Base-by-base conservation (phyloP, 2,797 vertebrate species). In the Acipenser oxyrinchus region DNA sequence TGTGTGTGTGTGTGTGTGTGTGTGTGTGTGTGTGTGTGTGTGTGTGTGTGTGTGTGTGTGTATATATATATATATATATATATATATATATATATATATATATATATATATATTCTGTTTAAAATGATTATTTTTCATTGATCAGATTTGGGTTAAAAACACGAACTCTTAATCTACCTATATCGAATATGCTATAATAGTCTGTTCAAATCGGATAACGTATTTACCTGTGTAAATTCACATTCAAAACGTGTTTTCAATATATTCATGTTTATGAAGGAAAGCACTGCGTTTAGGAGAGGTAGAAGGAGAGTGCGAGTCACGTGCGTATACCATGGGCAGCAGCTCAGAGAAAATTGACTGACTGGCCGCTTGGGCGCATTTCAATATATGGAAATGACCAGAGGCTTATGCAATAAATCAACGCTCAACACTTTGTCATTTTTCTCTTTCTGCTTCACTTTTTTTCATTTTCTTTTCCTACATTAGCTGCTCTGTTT, bases 381-480 rank as follows among this genome's bases (percentile, higher is more conserved):
- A 84, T 89, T 93, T 90, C 91, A 77, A 89, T 85, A 87, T 92
- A 93, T 88, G 90, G 86, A 89, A 92, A 92, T 91, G 86, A 91
- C 91, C 87, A 73, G 82, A 77, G 88, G 83, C 84, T 91, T 79
- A 83, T 66, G 82, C 89, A 75, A 88, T 88, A 92, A 90, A 93
- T 89, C 92, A 90, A 84, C 84, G 74, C 82, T 83, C 79, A 79
- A 80, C 84, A 78, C 85, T 84, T 77, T 69, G 78, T 77, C 89
- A 81, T 80, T 79, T 80, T 74, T 71, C 76, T 65, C 74, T 78
- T 83, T 73, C 68, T 78, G 78, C 79, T 81, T 80, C 79, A 57
- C 80, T 78, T 64, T 72, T 80, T 71, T 62, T 67, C 11, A 64
- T 72, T 77, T 67, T 69, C 67, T 75, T 75, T 66, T 74, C 66